These are phyloP conservation scores for Bombus waltoni DNA, from an alignment of 1,140 invertebrate genomes.

Conservation along the genomic window DNA sequence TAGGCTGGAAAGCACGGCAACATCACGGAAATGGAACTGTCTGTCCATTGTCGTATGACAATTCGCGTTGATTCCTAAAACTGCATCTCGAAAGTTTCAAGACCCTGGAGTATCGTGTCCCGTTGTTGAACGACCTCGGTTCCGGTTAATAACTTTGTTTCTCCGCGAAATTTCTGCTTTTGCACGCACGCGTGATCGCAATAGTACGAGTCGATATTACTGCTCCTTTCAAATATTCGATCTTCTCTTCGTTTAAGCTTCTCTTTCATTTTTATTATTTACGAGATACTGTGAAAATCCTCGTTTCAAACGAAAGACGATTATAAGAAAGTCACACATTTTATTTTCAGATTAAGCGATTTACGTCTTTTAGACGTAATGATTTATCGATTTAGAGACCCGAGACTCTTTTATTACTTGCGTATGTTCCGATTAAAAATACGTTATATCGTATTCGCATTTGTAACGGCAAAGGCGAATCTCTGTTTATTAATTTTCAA, in stretches of 20 bases:
- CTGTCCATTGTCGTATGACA: background rate
- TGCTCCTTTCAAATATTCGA: background rate
- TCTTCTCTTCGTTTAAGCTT: background rate
- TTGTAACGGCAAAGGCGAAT: too few relatives aligned
- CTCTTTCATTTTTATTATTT: background rate
- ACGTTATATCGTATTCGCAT: too few relatives aligned
- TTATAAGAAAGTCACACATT: too few relatives aligned
- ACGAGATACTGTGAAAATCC: background rate
- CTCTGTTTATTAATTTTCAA: too few relatives aligned
- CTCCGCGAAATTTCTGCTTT: background rate
- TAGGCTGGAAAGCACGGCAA: background rate
- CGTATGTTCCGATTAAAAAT: too few relatives aligned
- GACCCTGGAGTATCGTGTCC: background rate
- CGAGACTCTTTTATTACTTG: too few relatives aligned
- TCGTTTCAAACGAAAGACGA: too few relatives aligned
- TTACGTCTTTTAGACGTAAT: too few relatives aligned
- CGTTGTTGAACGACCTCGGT: background rate
- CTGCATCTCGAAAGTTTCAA: background rate
- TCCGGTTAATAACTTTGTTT: background rate
- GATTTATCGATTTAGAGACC: too few relatives aligned
- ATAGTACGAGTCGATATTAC: background rate
- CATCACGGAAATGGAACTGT: background rate
- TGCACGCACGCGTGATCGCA: too few relatives aligned
- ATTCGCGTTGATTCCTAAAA: slow-evolving; percentile 7
- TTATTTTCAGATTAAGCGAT: too few relatives aligned